phyloP scores from a whole-genome alignment of 2,888 invertebrate species.

The Hypselothyrea guttata region DNA sequence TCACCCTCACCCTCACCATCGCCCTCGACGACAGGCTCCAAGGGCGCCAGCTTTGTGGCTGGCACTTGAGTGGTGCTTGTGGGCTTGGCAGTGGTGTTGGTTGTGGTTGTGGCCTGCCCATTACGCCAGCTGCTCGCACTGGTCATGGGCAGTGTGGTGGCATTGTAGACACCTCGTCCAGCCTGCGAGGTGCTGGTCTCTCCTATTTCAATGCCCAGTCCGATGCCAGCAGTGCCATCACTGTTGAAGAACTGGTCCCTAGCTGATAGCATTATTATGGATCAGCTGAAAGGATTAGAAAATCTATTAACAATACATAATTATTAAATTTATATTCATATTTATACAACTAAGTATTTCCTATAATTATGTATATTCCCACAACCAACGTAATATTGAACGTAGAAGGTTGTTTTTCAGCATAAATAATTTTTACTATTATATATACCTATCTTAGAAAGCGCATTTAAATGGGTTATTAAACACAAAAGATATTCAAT shows the following conservation, averaged over 20 bases:
- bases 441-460: no score
- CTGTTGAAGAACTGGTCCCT: slow-evolving; percentile 74
- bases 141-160: slow-evolving; percentile 71
- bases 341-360: no score
- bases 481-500: no score
- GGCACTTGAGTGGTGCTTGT: slow-evolving; percentile 11
- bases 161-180: slow-evolving; percentile 68
- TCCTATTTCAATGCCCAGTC: slow-evolving; percentile 70
- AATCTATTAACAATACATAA: no score
- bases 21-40: slow-evolving; percentile 56
- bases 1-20: slow-evolving; percentile 47
- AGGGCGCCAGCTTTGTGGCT: slow-evolving; percentile 21
- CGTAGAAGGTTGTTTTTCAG: no score
- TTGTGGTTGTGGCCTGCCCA: slow-evolving; percentile 34
- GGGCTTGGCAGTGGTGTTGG: slow-evolving; percentile 2
- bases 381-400: no score
- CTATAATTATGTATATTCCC: no score
- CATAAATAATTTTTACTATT: no score
- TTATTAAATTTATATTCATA: no score
- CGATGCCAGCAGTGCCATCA: slow-evolving; percentile 58
- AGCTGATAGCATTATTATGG: slow-evolving; percentile 66
- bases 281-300: slow-evolving; percentile 40
- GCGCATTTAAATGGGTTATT: no score
- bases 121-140: slow-evolving; percentile 51
- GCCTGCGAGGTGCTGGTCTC: slow-evolving; percentile 40